phyloP scores from a whole-genome alignment of 1,140 invertebrate species.

The Meloidogyne hapla region DNA sequence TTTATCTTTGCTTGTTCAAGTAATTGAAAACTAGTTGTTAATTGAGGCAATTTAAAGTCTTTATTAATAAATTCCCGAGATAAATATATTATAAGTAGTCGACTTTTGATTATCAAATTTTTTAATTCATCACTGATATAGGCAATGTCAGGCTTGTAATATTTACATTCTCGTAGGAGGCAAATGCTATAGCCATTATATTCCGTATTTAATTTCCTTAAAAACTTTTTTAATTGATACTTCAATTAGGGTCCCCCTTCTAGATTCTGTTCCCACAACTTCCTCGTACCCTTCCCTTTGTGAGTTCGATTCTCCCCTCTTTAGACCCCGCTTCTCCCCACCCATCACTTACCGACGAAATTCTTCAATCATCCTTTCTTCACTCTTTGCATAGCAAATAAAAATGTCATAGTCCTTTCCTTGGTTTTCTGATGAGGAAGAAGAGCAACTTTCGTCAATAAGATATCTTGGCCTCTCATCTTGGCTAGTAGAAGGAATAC shows the following conservation, averaged over 20 bases:
- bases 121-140: background rate
- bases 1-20: background rate
- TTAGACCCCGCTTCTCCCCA: background rate
- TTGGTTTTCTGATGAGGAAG: constrained; percentile 17
- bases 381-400: constrained; percentile 51
- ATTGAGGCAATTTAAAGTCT: background rate
- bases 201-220: too few species aligned
- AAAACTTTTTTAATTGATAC: constrained; percentile 26
- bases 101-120: background rate
- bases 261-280: too few species aligned
- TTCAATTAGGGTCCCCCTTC: too few species aligned
- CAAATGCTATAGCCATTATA: constrained; percentile 49
- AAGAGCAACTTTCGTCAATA: background rate
- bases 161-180: constrained; percentile 50
- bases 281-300: too few species aligned
- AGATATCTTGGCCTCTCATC: background rate
- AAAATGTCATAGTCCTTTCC: constrained; percentile 53
- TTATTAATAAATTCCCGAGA: background rate
- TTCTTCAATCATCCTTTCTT: constrained; percentile 47
- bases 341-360: constrained; percentile 41
- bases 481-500: background rate
- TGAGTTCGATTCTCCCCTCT: too few species aligned
- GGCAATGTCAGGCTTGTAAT: constrained; percentile 21
- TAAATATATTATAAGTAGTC: background rate
- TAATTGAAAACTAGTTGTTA: background rate